Evolutionary conservation across 2,113 vertebrate genomes (phyloP).

Genomic region (Fregetta grallaria): DNA sequence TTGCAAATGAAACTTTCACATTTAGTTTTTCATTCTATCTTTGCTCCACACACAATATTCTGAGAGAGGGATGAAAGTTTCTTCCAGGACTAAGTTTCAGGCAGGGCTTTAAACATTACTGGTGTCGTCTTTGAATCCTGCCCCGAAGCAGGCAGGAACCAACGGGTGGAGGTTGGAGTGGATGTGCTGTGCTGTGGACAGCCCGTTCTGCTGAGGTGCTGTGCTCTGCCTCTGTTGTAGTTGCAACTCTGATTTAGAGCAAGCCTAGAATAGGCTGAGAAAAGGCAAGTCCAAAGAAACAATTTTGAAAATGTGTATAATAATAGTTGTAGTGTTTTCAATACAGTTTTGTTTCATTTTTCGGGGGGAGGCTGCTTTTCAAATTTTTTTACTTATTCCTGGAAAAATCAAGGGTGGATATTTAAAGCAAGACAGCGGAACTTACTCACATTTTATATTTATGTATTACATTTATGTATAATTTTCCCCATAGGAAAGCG

Average conservation of each 20-base stretch:
- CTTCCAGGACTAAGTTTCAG: background rate
- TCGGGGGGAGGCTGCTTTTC: background rate
- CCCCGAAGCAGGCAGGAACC: background rate
- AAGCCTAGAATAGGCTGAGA: background rate
- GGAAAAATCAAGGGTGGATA: background rate
- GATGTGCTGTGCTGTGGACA: background rate
- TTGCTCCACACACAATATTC: background rate
- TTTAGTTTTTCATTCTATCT: background rate
- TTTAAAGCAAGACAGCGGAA: background rate
- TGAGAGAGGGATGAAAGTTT: background rate
- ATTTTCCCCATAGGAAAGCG: background rate
- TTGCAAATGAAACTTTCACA: background rate
- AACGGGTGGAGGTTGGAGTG: accelerated
- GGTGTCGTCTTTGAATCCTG: background rate
- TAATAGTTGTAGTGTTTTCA: background rate
- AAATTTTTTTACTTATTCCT: background rate
- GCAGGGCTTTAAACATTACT: background rate
- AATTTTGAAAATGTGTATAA: background rate
- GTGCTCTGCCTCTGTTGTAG: background rate
- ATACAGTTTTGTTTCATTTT: background rate
- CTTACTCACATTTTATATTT: background rate
- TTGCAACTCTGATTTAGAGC: background rate
- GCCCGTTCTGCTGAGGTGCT: background rate
- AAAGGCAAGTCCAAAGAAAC: background rate
- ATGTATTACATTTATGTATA: background rate